Evolutionary conservation across 2,797 vertebrate species (phyloP).

Genomic region (Poecile montanus): DNA sequence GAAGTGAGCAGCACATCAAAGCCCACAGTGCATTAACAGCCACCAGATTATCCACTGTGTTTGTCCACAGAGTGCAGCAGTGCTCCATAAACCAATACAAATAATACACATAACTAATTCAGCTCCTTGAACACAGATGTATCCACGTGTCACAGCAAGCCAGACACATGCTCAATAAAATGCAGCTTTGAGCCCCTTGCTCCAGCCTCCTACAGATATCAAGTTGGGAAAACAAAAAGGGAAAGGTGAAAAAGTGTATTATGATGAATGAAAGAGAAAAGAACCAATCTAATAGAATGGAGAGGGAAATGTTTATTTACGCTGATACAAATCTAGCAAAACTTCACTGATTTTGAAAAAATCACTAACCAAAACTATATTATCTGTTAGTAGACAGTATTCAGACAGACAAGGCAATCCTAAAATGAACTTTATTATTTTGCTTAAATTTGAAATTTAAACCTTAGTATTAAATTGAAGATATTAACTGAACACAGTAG

Average conservation of each 20-base stretch:
- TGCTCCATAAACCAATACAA: neutral
- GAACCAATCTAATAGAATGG: neutral
- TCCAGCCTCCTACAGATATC: neutral
- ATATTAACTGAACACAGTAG: neutral
- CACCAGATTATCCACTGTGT: neutral
- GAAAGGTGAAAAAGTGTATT: neutral
- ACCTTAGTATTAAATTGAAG: neutral
- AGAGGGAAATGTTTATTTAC: neutral
- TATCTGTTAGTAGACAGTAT: neutral
- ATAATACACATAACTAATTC: neutral
- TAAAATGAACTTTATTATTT: neutral
- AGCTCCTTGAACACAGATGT: neutral
- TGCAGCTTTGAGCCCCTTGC: neutral
- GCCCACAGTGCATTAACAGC: neutral
- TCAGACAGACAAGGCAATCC: neutral
- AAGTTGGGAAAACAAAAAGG: neutral
- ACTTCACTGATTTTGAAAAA: neutral
- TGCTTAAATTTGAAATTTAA: neutral
- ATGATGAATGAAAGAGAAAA: neutral
- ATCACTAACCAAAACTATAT: neutral
- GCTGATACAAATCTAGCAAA: neutral
- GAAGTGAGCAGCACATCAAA: neutral
- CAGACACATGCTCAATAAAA: neutral
- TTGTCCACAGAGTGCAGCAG: neutral
- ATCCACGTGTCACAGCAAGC: neutral